Base-by-base conservation (phyloP, 2,113 vertebrate genomes). In the Coreoperca whiteheadi region DNA sequence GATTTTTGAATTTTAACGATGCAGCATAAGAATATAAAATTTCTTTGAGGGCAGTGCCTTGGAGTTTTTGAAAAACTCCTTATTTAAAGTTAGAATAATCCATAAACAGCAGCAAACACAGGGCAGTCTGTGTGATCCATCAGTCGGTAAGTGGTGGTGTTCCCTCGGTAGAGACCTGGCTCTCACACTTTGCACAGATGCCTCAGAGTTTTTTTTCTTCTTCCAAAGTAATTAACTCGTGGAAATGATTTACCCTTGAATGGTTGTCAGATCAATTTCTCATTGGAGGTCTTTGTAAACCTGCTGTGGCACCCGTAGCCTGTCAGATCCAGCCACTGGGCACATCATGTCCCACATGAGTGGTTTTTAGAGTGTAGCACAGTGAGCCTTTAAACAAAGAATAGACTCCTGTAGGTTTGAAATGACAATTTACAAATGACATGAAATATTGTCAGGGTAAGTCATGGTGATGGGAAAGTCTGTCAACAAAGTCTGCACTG, bases 241-340 rank as follows among this genome's bases (percentile, higher is more conserved):
- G 91, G 90, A 92, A 94, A 92, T 92, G 85, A 93, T 94, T 93
- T 94, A 91, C 89, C 89, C 91, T 92, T 93, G 92, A 92, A 93
- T 91, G 91, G 83, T 77, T 94, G 94, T 94, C 93, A 89, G 87
- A 93, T 94, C 91, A 93, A 94, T 95, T 94, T 92, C 92, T 94
- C 92, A 91, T 91, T 66, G 80, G 88, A 91, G 87, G 90, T 89
- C 89, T 91, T 67, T 92, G 91, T 92, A 88, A 89, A 89, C 86
- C 84, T 87, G 88, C 85, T 79, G 89, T 89, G 78, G 91, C 83
- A 79, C 78, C 80, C 14, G 16, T 83, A 56, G 86, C 84, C 84
- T 85, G 90, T 91, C 92, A 89, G 90, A 91, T 90, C 87, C 69
- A 70, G 89, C 81, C 85, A 88, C 81, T 79, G 86, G 83, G 74